These are phyloP conservation scores for Sarotherodon lohbergeri DNA, from an alignment of 2,113 vertebrate species.

Conservation along the genomic window DNA sequence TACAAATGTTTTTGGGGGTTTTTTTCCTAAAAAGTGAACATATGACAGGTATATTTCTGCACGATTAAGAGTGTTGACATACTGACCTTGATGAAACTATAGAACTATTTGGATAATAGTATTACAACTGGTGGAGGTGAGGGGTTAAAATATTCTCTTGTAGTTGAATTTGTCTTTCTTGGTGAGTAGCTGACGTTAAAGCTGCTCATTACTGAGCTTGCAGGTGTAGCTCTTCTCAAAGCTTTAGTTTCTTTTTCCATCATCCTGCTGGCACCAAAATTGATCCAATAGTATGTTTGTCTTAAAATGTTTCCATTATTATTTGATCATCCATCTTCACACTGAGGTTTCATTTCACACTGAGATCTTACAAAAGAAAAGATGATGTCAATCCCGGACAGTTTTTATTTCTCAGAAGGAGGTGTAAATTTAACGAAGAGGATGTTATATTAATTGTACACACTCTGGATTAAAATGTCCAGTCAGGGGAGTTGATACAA, in stretches of 20 bases:
- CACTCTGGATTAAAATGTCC: not conserved
- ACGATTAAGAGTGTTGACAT: not conserved
- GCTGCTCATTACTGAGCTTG: not conserved
- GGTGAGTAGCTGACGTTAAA: not conserved
- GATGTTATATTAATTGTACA: not conserved
- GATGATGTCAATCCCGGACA: not conserved
- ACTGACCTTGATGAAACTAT: not conserved
- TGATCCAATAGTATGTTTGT: not conserved
- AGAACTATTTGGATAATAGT: not conserved
- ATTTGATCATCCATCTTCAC: not conserved
- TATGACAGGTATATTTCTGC: not conserved
- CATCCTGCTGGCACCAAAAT: not conserved
- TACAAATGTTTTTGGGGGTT: not conserved
- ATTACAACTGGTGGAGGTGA: not conserved
- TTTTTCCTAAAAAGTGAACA: not conserved
- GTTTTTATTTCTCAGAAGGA: not conserved
- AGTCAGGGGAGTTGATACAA: not conserved
- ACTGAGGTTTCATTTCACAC: not conserved
- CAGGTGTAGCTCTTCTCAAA: not conserved
- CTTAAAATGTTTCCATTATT: not conserved
- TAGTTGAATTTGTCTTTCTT: not conserved
- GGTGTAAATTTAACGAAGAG: not conserved
- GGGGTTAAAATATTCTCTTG: not conserved
- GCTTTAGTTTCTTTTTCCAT: not conserved
- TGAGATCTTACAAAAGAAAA: not conserved